Evolutionary conservation across 2,888 invertebrate genomes (phyloP), one percentile per base, ranked within the genome.

Genomic region (Malthinus flaveolus): DNA sequence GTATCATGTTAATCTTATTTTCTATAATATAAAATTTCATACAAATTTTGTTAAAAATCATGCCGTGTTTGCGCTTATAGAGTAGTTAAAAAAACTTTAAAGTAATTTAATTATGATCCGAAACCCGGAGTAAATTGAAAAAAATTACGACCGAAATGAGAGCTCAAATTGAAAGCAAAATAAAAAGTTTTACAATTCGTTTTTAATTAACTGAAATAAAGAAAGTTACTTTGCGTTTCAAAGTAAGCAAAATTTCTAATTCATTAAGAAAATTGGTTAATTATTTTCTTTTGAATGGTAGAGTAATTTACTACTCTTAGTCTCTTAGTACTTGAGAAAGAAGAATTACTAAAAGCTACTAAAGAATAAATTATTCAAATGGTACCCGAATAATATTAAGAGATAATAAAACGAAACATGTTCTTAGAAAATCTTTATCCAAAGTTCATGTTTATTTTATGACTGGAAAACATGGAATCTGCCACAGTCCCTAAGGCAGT

Each of bases 361-460:
- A 42, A 42, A 42, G 39, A 42, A 42, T 42, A 42, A 42, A 54
- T 48, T 48, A 54, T 48, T 46, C 47, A 48, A 42, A 42, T 42
- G 39, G 39, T 42, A 42, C 39, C 39, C 39, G 44, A 53, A 42
- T 42, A 65, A 58, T 53, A 60, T 62, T 65, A 62, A 58, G 47
- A 51, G 54, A 58, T 56, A 65, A 63, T 68, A 66, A 66, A 66
- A 67, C 65, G 66, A 65, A 66, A 66, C 63, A 59, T 65, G 61
- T 49, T 56, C 5, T 61, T 60, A 50, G 58, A 68, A 68, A 67
- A 59, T 68, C 63, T 61, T 66, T 68, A 64, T 64, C 63, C 61
- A 51, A 61, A 60, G 56, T 70, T 71, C 71, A 71, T 73, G 72
- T 71, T 70, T 73, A 73, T 71, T 71, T 70, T 71, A 71, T 70